Conservation (phyloP, 1,140 invertebrate genomes). For the Conus ventricosus region DNA sequence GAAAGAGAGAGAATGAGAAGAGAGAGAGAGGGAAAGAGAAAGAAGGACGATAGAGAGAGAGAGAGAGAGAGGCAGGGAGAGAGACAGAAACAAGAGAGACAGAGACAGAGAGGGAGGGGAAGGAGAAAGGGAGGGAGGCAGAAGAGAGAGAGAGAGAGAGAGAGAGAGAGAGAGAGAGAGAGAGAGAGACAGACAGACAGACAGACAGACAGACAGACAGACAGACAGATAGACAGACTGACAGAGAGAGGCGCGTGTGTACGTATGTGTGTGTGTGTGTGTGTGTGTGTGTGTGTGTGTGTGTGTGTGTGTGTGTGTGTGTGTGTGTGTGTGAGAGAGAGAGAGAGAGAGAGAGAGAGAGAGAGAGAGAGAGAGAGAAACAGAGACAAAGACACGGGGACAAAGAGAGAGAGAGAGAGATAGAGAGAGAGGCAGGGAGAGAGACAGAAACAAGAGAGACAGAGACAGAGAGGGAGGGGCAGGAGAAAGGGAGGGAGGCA, state of each 20-base stretch:
- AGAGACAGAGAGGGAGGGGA: not conserved
- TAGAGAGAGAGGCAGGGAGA: too few species aligned
- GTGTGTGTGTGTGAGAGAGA: too few species aligned
- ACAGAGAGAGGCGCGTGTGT: not conserved
- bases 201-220: not conserved
- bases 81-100: not conserved
- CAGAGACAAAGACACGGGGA: too few species aligned
- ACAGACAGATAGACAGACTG: conserved; percentile 3
- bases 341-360: too few species aligned
- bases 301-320: too few species aligned
- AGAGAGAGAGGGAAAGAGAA: not conserved
- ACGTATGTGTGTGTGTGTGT: too few species aligned
- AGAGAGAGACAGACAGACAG: not conserved
- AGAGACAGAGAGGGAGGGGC: too few species aligned
- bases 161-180: not conserved
- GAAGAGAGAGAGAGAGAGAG: not conserved
- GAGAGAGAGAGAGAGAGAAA: not conserved
- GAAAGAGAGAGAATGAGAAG: not conserved
- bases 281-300: too few species aligned
- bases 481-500: too few species aligned
- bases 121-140: not conserved
- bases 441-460: too few species aligned
- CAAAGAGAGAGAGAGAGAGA: not conserved
- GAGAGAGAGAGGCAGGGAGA: not conserved
- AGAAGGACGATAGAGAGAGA: not conserved